Evolutionary conservation across 2,797 vertebrate genomes (phyloP).

Genomic region (Pseudochromis fuscus): DNA sequence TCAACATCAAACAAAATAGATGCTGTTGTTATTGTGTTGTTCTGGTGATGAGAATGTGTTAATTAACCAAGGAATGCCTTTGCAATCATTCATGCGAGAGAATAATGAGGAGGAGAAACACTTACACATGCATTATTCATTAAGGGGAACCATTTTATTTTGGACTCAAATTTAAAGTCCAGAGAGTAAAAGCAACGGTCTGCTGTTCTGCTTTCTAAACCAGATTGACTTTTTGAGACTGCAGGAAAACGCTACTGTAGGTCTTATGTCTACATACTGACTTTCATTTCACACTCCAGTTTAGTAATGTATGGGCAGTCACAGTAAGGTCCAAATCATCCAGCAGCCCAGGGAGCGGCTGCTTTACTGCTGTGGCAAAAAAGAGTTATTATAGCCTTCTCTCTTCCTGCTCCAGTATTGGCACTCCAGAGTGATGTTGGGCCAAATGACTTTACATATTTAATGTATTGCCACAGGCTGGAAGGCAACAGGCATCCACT

Average conservation of each 20-base stretch:
- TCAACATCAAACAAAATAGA: slow-evolving; percentile 54
- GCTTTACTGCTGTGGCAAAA: slow-evolving; percentile 59
- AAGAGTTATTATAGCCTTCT: slow-evolving; percentile 65
- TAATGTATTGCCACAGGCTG: slow-evolving; percentile 75
- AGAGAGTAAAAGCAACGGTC: slow-evolving; percentile 3
- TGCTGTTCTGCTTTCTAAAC: slow-evolving; percentile 14
- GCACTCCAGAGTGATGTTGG: slow-evolving; percentile 70
- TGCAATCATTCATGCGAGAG: slow-evolving; percentile 29
- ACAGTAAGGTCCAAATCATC: slow-evolving; percentile 58
- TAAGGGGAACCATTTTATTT: slow-evolving; percentile 50
- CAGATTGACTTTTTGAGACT: slow-evolving; percentile 34
- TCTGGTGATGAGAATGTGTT: slow-evolving; percentile 44
- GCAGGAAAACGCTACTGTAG: slow-evolving; percentile 7
- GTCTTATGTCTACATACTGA: slow-evolving; percentile 35
- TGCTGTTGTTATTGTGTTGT: slow-evolving; percentile 43
- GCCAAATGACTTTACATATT: slow-evolving; percentile 82
- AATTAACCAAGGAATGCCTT: slow-evolving; percentile 63
- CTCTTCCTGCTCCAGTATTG: slow-evolving; percentile 69
- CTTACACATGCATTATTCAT: slow-evolving; percentile 65
- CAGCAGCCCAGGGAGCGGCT: slow-evolving; percentile 50
- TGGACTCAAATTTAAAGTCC: slow-evolving; percentile 38
- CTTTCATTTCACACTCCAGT: slow-evolving; percentile 53
- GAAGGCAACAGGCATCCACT: slow-evolving; percentile 72
- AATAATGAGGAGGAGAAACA: slow-evolving; percentile 62
- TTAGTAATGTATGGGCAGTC: slow-evolving; percentile 52